A percentile compares a stretch with the other conserved stretches of the same genome.
Conservation (phyloP, 2,797 vertebrate species). For the Cyprinella venusta region DNA sequence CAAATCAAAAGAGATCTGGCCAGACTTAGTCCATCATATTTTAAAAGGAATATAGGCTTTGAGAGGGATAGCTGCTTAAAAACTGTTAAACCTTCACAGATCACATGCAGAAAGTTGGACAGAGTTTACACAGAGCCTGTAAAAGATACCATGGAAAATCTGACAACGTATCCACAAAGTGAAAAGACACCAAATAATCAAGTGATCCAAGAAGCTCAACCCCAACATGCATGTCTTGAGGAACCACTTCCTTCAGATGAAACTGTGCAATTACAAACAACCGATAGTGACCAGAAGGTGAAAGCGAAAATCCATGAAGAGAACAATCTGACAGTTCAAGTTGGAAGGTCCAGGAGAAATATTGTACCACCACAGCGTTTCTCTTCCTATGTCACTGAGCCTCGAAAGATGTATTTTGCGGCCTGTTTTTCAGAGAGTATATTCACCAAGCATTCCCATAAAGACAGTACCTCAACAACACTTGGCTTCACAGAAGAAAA, state of each 20-base stretch:
- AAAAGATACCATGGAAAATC: conserved; percentile 64
- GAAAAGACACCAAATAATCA: conserved; percentile 18
- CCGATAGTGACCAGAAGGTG: neutral
- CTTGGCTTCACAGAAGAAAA: conserved; percentile 18
- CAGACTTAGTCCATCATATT: conserved; percentile 78
- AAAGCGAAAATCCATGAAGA: conserved; percentile 3
- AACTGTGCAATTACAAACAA: neutral
- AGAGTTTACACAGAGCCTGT: conserved; percentile 21
- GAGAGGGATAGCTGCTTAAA: conserved; percentile 15
- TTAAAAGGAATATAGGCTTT: conserved; percentile 72
- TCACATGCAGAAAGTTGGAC: neutral
- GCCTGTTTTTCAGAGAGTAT: conserved; percentile 78
- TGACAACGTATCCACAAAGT: conserved; percentile 58
- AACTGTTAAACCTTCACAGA: neutral
- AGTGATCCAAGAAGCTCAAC: conserved; percentile 29
- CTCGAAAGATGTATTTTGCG: conserved; percentile 78
- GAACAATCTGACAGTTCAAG: conserved; percentile 51
- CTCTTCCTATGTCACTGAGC: conserved; percentile 88
- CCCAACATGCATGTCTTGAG: neutral
- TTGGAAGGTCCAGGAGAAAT: conserved; percentile 81
- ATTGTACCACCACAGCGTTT: conserved; percentile 89
- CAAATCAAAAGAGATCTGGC: conserved; percentile 90
- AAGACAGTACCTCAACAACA: conserved; percentile 64
- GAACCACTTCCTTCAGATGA: conserved; percentile 16
- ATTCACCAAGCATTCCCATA: conserved; percentile 70